Percentiles rank a stretch among this genome's conserved stretches.
phyloP scores from a whole-genome alignment of 53 echinoderm and acorn worm genomes.

The Astropecten irregularis region DNA sequence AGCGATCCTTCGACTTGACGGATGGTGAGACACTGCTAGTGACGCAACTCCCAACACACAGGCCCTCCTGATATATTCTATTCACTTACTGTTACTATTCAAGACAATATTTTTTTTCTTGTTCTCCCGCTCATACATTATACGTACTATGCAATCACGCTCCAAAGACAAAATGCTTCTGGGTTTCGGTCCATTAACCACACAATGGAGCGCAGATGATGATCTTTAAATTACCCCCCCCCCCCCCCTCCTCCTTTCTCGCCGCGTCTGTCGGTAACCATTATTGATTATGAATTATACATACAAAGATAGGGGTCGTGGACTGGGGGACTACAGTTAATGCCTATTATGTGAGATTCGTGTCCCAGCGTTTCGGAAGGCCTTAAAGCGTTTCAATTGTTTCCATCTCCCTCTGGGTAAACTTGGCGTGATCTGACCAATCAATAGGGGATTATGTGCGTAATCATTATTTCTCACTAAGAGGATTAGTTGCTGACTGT shows the following conservation, averaged over 20 bases:
- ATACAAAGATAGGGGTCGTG: neutral
- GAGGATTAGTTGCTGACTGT: too few relatives aligned
- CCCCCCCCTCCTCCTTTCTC: neutral
- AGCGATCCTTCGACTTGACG: neutral
- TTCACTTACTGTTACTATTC: too few relatives aligned
- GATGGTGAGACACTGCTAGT: too few relatives aligned
- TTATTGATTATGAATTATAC: slow-evolving; percentile 48
- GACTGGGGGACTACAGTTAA: neutral
- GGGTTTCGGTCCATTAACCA: slow-evolving; percentile 32
- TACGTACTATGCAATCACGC: neutral
- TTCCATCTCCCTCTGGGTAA: slow-evolving; percentile 6
- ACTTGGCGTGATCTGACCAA: neutral
- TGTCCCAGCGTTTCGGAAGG: neutral
- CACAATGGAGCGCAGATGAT: slow-evolving; percentile 28
- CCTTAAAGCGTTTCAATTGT: neutral
- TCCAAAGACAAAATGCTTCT: neutral
- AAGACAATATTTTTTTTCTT: too few relatives aligned
- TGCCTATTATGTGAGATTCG: neutral
- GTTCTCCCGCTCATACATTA: too few relatives aligned
- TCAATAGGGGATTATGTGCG: neutral
- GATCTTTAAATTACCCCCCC: neutral
- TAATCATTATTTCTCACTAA: slow-evolving; percentile 20
- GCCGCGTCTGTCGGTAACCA: neutral
- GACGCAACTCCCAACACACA: too few relatives aligned
- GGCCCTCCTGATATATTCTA: too few relatives aligned